Percentiles rank a stretch among this genome's conserved stretches.
Conservation (phyloP, 2,113 vertebrate genomes). For the Perognathus longimembris region DNA sequence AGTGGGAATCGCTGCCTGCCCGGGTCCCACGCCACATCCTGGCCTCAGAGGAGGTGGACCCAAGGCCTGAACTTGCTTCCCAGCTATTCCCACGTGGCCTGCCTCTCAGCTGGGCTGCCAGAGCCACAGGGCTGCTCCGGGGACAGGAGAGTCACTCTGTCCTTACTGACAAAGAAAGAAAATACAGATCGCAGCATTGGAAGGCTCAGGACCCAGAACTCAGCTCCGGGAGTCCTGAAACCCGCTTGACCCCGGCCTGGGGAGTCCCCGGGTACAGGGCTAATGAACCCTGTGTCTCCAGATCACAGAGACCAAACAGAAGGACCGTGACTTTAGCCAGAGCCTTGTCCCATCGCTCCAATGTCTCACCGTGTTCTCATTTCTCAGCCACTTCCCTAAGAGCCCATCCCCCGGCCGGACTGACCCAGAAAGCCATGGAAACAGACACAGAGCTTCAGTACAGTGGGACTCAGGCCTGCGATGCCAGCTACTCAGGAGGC, state of each 20-base stretch:
- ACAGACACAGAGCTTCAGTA: not conserved
- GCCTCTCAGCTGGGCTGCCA: slow-evolving; percentile 39
- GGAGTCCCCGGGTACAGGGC: not conserved
- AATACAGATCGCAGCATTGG: not conserved
- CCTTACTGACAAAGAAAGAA: not conserved
- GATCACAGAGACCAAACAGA: not conserved
- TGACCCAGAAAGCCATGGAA: not conserved
- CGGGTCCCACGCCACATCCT: slow-evolving; percentile 80
- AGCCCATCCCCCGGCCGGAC: too few relatives aligned
- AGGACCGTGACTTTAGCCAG: not conserved
- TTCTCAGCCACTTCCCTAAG: not conserved
- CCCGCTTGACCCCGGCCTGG: not conserved
- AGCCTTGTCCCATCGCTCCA: not conserved
- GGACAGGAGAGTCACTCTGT: not conserved
- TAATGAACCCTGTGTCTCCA: not conserved
- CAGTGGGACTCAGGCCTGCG: not conserved
- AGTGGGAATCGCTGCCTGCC: slow-evolving; percentile 73
- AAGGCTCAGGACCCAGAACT: not conserved
- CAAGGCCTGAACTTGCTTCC: slow-evolving; percentile 58
- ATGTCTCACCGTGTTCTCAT: not conserved
- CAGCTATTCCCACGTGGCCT: slow-evolving; percentile 71
- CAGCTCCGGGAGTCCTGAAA: not conserved
- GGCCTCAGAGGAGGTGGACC: slow-evolving; percentile 73
- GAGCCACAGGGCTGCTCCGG: not conserved
- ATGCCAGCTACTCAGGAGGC: too few relatives aligned